Base-by-base conservation (phyloP, 2,888 invertebrate genomes). In the Julus scanicus region DNA sequence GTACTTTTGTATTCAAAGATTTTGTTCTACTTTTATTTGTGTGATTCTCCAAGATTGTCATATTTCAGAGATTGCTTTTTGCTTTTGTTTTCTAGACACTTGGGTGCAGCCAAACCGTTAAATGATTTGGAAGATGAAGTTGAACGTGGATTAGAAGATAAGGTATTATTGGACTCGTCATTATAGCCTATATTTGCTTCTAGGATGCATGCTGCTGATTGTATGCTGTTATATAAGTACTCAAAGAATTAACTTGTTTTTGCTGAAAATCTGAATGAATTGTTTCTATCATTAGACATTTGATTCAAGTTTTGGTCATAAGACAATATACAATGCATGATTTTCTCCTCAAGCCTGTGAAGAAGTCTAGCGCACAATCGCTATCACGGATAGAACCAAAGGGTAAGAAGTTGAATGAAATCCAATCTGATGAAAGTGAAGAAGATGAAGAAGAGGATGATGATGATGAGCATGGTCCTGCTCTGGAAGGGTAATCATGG, bases 371-470 rank as follows among this genome's bases (percentile, higher is more conserved):
- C 9, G 71, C 71, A 3, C 71, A 71, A 29, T 29, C 71, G 9
- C 13, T 71, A 29, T 71, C 71, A 29, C 71, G 71, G 29, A 29
- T 71, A 29, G 71, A 84, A 20, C 48, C 84, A 20, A 84, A 84
- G n/a, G 84, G 40, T 5, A 86, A 86, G 20, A 86, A 86, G 53
- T 9, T 53, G 37, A 53, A 49, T 53, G 86, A 86, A 49, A 57
- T 53, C 8, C 20, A 53, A 17, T 86, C 86, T 17, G 57, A 53
- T 86, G 86, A 57, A 86, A 86, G 86, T 48, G 91, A 91, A 63
- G 91, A 91, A 44, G 91, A 92, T 83, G 92, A 91, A 80, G 91
- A 92, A 87, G 91, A 90, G 13, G 90, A 90, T 71, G 90, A 90
- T 49, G 90, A 90, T 85, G 90, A 90, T 17, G 89, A 89, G 57